Evolutionary conservation across 1,140 invertebrate genomes (phyloP).

Genomic region (Yoshiicerus persimilis): DNA sequence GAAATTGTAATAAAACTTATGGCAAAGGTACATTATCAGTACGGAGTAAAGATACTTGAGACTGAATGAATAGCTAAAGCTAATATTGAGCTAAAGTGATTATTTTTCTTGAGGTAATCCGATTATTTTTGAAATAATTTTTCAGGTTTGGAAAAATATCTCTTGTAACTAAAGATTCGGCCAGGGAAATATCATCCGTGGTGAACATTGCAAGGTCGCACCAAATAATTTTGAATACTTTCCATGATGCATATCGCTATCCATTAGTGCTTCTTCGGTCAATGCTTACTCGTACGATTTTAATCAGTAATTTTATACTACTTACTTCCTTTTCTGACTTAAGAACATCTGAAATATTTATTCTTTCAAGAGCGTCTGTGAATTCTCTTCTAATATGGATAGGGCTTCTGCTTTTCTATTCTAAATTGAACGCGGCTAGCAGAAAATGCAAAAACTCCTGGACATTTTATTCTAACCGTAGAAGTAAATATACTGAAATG

Average conservation of each 20-base stretch:
- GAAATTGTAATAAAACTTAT: no score
- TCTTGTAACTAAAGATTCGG: background rate
- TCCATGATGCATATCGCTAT: background rate
- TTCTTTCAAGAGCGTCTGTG: background rate
- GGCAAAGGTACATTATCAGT: no score
- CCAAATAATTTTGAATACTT: background rate
- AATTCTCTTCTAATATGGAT: background rate
- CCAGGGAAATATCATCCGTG: background rate
- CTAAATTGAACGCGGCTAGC: background rate
- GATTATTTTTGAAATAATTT: no score
- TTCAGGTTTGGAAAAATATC: background rate
- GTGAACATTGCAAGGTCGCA: background rate
- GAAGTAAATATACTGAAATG: background rate
- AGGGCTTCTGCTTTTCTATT: no score
- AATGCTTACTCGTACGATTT: background rate
- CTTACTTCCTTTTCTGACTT: background rate
- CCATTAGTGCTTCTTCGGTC: background rate
- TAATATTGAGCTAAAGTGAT: no score
- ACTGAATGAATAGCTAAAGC: no score
- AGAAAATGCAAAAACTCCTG: background rate
- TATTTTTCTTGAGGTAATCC: no score
- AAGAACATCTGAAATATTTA: background rate
- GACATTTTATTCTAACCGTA: background rate
- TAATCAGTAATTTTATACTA: background rate
- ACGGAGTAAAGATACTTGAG: no score